Conservation (phyloP, 2,888 invertebrate genomes). For the Ypsolopha sequella region DNA sequence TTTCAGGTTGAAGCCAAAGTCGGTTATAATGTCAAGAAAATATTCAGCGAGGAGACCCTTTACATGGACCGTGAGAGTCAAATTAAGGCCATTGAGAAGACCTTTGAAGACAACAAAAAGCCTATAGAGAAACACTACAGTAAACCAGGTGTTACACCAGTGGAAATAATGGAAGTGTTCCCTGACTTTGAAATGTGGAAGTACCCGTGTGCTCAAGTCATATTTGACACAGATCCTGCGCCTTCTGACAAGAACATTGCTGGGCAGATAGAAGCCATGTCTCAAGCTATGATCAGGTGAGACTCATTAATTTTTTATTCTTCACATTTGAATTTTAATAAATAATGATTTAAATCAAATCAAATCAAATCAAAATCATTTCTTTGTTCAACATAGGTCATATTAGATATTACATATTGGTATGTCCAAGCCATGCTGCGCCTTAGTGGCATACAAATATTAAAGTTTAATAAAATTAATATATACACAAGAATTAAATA, state of each 20-base stretch:
- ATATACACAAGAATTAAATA: too few relatives aligned
- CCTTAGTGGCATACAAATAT: too few relatives aligned
- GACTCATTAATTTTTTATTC: conserved; percentile 8
- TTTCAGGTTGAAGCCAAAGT: conserved; percentile 94
- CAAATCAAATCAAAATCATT: too few relatives aligned
- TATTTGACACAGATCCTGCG: conserved; percentile 98
- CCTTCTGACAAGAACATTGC: conserved; percentile 88
- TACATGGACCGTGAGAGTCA: conserved; percentile 98
- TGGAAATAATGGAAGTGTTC: conserved; percentile 87
- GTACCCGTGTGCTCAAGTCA: conserved; percentile 97
- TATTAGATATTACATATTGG: too few relatives aligned
- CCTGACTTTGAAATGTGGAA: conserved; percentile 99
- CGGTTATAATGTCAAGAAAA: conserved; percentile 97
- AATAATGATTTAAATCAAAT: not conserved
- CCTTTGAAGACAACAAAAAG: conserved; percentile 91
- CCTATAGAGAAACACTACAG: conserved; percentile 94
- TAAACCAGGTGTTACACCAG: conserved; percentile 93
- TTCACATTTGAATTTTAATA: not conserved
- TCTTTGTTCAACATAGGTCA: too few relatives aligned
- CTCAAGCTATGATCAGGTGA: conserved; percentile 97
- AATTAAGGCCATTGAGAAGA: conserved; percentile 97
- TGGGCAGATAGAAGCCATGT: conserved; percentile 96
- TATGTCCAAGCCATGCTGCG: too few relatives aligned
- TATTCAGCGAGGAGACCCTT: conserved; percentile 89
- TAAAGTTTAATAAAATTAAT: too few relatives aligned